These are phyloP conservation scores for Speoplatyrhinus poulsoni DNA, from an alignment of 2,113 vertebrate species.

Conservation along the genomic window DNA sequence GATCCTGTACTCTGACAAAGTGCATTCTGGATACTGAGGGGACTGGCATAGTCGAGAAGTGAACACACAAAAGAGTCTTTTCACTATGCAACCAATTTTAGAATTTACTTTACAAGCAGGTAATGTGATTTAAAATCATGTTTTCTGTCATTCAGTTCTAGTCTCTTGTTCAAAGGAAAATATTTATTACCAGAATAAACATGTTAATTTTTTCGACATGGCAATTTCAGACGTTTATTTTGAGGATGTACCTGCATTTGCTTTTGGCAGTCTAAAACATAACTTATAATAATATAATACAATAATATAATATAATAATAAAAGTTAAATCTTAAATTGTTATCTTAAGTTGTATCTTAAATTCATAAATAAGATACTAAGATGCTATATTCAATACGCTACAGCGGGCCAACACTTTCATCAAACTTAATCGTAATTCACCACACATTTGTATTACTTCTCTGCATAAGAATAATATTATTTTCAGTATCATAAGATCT, in stretches of 20 bases:
- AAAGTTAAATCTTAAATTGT: too few species aligned
- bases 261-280: too few species aligned
- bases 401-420: too few species aligned
- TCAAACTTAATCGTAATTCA: conserved; percentile 8
- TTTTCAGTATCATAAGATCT: neutral
- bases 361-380: too few species aligned
- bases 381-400: too few species aligned
- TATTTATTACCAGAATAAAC: neutral
- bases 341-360: too few species aligned
- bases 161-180: neutral
- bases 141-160: conserved; percentile 1
- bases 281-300: too few species aligned
- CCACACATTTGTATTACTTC: conserved; percentile 32
- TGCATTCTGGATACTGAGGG: neutral
- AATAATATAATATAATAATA: too few species aligned
- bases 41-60: conserved; percentile 1
- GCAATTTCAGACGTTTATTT: too few species aligned
- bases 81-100: neutral
- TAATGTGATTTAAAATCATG: conserved; percentile 7
- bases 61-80: conserved; percentile 1
- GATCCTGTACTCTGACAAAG: conserved; percentile 16
- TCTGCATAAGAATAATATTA: conserved; percentile 12
- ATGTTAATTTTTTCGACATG: too few species aligned
- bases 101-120: neutral
- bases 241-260: too few species aligned